Evolutionary conservation across 2,888 invertebrate species (phyloP).

Genomic region (Yponomeuta evonymella): DNA sequence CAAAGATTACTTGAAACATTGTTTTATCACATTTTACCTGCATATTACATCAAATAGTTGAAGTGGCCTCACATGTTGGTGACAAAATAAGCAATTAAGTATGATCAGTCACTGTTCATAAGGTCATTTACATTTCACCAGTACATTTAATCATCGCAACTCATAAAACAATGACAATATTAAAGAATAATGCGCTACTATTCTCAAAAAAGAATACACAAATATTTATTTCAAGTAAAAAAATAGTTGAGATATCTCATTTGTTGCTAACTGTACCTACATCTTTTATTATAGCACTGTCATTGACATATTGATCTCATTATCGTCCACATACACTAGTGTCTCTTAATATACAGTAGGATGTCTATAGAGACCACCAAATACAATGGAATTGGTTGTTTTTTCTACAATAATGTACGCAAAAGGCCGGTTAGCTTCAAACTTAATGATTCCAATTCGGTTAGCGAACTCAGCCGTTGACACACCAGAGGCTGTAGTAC

Average conservation of each 20-base stretch:
- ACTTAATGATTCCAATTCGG: conserved; percentile 73
- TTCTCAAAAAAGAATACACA: neutral
- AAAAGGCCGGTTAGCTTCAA: conserved; percentile 80
- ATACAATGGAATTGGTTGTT: conserved; percentile 60
- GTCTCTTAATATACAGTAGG: conserved; percentile 47
- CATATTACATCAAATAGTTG: no score
- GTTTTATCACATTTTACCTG: no score
- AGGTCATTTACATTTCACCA: no score
- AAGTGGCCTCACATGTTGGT: no score
- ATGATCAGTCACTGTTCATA: no score
- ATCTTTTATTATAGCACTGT: neutral
- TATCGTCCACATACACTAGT: neutral
- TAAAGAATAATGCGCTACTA: neutral
- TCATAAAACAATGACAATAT: no score
- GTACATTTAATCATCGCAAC: no score
- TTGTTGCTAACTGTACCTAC: neutral
- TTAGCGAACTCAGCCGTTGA: conserved; percentile 68
- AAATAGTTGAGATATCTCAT: neutral
- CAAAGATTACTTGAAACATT: no score
- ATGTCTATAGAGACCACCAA: conserved; percentile 56
- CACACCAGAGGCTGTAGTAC: conserved; percentile 81
- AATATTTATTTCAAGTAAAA: neutral
- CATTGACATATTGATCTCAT: neutral
- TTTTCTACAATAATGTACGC: conserved; percentile 81
- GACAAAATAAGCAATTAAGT: no score